Conservation (phyloP, 2,888 invertebrate species). For the Eristalis pertinax region DNA sequence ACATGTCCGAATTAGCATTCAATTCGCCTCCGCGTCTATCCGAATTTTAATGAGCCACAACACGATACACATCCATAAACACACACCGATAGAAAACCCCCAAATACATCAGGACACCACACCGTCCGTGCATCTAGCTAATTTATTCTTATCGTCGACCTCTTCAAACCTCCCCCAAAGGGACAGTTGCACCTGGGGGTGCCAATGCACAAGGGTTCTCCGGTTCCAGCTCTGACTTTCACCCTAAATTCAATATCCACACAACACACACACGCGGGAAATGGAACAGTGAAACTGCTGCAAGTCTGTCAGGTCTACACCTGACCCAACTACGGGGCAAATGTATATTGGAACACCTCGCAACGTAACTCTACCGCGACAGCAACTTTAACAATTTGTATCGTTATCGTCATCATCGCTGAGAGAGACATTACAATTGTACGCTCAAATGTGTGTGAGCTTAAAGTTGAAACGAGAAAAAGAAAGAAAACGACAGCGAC, state of each 20-base stretch:
- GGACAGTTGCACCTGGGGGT: conserved; percentile 15
- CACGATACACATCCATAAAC: not conserved
- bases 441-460: conserved; percentile 31
- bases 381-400: conserved; percentile 40
- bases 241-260: conserved; percentile 43
- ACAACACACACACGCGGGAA: not conserved
- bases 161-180: not conserved
- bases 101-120: not conserved
- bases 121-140: not conserved
- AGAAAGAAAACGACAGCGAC: not conserved
- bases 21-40: not conserved
- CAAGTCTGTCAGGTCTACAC: conserved; percentile 25
- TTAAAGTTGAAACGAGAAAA: conserved; percentile 27
- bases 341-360: conserved; percentile 44
- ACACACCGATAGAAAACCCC: not conserved
- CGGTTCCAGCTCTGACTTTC: conserved; percentile 46
- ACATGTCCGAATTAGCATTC: conserved; percentile 17
- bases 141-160: conserved; percentile 18
- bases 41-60: conserved; percentile 22
- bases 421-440: conserved; percentile 12
- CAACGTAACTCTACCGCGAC: conserved; percentile 48
- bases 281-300: conserved; percentile 35
- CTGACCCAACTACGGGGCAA: conserved; percentile 60
- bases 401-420: conserved; percentile 15
- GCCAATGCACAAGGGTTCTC: conserved; percentile 15